phyloP scores from a whole-genome alignment of 1,140 invertebrate genomes.

The Dreissena rostriformis region DNA sequence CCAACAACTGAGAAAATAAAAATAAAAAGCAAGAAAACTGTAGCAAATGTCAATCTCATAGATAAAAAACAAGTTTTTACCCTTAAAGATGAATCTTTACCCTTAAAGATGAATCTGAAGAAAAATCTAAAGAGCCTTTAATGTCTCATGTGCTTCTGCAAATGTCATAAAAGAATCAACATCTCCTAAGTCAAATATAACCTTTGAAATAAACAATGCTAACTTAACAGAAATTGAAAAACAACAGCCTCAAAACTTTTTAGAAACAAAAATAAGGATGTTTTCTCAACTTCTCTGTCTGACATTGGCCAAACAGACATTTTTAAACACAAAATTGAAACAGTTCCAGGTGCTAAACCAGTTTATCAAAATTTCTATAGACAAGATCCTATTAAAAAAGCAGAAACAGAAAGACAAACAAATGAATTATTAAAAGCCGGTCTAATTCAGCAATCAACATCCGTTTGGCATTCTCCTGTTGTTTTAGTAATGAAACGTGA shows the following conservation, averaged over 20 bases:
- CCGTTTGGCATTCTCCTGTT: constrained; percentile 57
- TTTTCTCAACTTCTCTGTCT: constrained; percentile 52
- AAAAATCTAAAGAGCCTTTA: constrained; percentile 15
- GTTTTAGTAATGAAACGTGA: constrained; percentile 59
- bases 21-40: too few relatives aligned
- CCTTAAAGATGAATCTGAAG: neutral
- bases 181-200: neutral
- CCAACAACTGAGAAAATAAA: too few relatives aligned
- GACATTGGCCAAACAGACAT: constrained; percentile 50
- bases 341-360: constrained; percentile 28
- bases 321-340: constrained; percentile 57
- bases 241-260: constrained; percentile 30
- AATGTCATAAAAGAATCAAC: neutral
- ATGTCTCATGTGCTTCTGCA: neutral
- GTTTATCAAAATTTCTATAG: constrained; percentile 36
- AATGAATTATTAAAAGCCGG: constrained; percentile 42
- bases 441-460: constrained; percentile 24
- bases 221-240: constrained; percentile 32
- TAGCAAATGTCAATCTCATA: too few relatives aligned
- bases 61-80: too few relatives aligned
- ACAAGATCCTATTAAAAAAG: constrained; percentile 18
- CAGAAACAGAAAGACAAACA: constrained; percentile 53
- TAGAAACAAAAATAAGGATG: constrained; percentile 55
- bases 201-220: constrained; percentile 36
- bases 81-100: too few relatives aligned